Conservation (phyloP, 2,113 vertebrate genomes). For the Melanotaenia duboulayi region DNA sequence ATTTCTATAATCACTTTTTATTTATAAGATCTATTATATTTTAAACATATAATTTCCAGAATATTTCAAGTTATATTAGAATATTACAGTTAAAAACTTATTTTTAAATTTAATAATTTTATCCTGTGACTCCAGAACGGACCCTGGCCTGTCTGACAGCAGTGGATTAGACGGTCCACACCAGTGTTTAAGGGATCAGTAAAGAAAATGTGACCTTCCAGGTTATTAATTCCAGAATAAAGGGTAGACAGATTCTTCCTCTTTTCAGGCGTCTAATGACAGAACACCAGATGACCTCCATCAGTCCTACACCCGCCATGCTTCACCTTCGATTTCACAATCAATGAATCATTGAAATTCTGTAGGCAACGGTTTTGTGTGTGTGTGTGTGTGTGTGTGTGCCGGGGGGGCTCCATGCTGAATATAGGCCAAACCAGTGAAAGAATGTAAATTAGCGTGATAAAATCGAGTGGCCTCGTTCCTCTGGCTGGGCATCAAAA, state of each 20-base stretch:
- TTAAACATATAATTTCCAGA: no score
- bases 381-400: conserved; percentile 3
- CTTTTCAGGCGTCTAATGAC: background rate
- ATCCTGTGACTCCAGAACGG: no score
- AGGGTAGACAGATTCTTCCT: background rate
- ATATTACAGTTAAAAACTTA: no score
- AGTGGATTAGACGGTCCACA: no score
- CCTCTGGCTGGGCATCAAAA: conserved; percentile 32
- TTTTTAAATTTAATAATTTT: no score
- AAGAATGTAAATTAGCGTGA: conserved; percentile 42
- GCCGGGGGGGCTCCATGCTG: background rate
- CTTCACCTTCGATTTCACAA: conserved; percentile 18
- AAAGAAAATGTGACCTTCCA: no score
- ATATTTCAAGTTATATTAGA: no score
- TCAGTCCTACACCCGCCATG: conserved; percentile 22
- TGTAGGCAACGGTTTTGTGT: background rate
- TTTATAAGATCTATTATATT: no score
- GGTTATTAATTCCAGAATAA: no score
- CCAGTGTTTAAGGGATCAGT: no score
- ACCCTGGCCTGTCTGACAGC: no score
- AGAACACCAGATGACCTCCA: conserved; percentile 37
- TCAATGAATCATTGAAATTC: conserved; percentile 29
- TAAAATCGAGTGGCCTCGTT: conserved; percentile 20
- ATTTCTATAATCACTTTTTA: no score
- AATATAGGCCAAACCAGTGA: conserved; percentile 41